Evolutionary conservation across 2,113 vertebrate species (phyloP).

Genomic region (Ia io): DNA sequence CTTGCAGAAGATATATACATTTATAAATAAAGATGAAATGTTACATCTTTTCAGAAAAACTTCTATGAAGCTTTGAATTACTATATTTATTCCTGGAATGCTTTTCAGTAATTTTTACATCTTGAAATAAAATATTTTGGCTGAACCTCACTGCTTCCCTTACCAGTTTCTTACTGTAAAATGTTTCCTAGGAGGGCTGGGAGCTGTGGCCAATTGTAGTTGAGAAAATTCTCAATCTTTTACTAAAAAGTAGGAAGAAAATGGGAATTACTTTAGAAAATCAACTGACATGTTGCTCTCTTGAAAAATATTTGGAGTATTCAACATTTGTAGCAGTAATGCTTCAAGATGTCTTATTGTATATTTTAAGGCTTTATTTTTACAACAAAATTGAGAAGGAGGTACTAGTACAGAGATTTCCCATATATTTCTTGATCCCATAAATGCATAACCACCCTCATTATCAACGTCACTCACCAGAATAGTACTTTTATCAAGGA

Average conservation of each 20-base stretch:
- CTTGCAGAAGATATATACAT: background rate
- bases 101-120: background rate
- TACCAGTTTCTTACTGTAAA: background rate
- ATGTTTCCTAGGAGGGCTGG: background rate
- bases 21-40: background rate
- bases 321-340: background rate
- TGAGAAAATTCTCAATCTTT: background rate
- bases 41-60: background rate
- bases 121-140: background rate
- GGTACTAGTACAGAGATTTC: background rate
- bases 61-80: background rate
- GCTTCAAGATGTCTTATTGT: background rate
- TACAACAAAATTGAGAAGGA: background rate
- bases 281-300: background rate
- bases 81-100: background rate
- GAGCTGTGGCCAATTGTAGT: background rate
- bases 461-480: background rate
- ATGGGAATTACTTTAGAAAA: background rate
- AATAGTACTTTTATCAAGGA: background rate
- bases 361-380: background rate
- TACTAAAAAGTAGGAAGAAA: background rate
- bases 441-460: background rate
- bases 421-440: background rate
- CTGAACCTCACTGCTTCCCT: background rate
- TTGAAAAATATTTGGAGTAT: background rate